Evolutionary conservation across 1,140 invertebrate species (phyloP), one percentile per base, ranked within the genome.

Genomic region (Conus ventricosus): DNA sequence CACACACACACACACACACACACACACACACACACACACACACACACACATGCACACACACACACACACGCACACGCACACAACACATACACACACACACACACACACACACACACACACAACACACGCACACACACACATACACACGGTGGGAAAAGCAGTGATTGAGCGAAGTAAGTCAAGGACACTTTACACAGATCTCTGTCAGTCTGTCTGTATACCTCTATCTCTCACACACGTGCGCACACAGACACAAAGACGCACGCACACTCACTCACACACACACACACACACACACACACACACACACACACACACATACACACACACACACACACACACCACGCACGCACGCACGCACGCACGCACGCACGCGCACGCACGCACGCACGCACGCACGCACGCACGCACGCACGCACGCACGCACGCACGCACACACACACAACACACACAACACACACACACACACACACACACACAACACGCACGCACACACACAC

Each of bases 81-180:
- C 67, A 4, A 11, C 23, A 71, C 67, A 71, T 20, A 71, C 67
- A 23, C 67, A 71, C 67, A 71, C 67, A 71, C 67, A 71, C 67
- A 71, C 67, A 71, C 67, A 23, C 67, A n/a, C 67, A 71, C 67
- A 71, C 67, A 71, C 67, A 71, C 67, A 71, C 67, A 71, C 67
- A 71, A 71, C 67, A 71, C 67, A 71, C 67, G 20, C 67, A 71
- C 67, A 71, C 67, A 71, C 67, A 71, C 67, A 71, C 67, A 71
- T 17, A n/a, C n/a, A n/a, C n/a, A n/a, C n/a, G n/a, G n/a, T n/a
- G n/a, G n/a, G n/a, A n/a, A n/a, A n/a, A n/a, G n/a, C n/a, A n/a
- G n/a, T n/a, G n/a, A n/a, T n/a, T n/a, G n/a, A n/a, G n/a, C n/a
- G n/a, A n/a, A n/a, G n/a, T n/a, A n/a, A n/a, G n/a, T n/a, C n/a